These are phyloP conservation scores for Apodemus sylvaticus DNA, from an alignment of 2,113 vertebrate genomes.

Conservation along the genomic window DNA sequence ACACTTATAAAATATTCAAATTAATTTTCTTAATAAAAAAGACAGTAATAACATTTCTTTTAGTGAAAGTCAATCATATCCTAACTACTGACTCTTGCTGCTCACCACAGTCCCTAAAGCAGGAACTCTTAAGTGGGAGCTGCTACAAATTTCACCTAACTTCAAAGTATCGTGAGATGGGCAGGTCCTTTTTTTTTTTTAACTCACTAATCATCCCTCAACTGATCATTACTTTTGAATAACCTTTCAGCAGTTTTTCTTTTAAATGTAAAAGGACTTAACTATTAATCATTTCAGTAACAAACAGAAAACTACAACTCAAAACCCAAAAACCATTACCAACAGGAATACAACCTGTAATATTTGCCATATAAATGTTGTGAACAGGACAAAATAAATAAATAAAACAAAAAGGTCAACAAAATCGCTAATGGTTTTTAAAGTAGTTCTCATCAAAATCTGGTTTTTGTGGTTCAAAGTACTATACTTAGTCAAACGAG, in stretches of 20 bases:
- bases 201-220: neutral
- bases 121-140: neutral
- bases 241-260: neutral
- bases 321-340: slow-evolving; percentile 5
- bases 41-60: slow-evolving; percentile 2
- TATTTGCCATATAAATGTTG: neutral
- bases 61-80: slow-evolving; percentile 16
- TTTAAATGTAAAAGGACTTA: slow-evolving; percentile 2
- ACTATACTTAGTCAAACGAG: neutral
- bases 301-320: neutral
- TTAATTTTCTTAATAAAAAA: slow-evolving; percentile 49
- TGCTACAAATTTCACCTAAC: slow-evolving; percentile 4
- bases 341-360: slow-evolving; percentile 27
- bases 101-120: neutral
- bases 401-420: neutral
- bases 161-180: neutral
- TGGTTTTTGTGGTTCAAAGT: neutral
- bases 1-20: slow-evolving; percentile 52
- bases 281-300: neutral
- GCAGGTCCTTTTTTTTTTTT: neutral
- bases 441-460: neutral
- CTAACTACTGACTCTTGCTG: neutral
- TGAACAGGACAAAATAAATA: neutral
- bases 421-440: neutral
- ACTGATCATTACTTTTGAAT: neutral